Base-by-base conservation (phyloP, 2,113 vertebrate genomes). In the Callospermophilus lateralis region DNA sequence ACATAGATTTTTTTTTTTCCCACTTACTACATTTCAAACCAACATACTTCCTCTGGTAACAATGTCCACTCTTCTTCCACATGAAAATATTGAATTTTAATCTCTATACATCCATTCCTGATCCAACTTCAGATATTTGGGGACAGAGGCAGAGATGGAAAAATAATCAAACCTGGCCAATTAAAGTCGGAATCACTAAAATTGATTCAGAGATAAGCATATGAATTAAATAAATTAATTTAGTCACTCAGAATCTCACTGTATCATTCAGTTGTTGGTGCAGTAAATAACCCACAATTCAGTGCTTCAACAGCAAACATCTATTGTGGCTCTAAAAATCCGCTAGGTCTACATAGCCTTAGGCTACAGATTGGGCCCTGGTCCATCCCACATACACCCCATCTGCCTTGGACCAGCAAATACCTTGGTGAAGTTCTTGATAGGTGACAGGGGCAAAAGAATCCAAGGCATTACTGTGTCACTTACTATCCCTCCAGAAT, bases 11-110 rank as follows among this genome's bases (percentile, higher is more conserved):
- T 85, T 88, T 51, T 13, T 72, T 51, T 13, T 76, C 73, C 58
- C 15, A 37, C 32, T 72, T 89, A 26, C 83, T n/a, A 70, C 42
- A 4, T 89, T 94, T 76, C 73, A 95, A 86, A 89, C 11, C 11
- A 93, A 76, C 42, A 89, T 30, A 10, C 53, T 84, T 85, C 42
- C 78, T 93, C 83, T 77, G 51, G 32, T 77, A 85, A 89, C 24
- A 89, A 24, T 28, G 5, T 67, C 8, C 17, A 76, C 8, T 51
- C 24, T 51, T 81, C 42, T 89, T 45, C 7, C 48, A 13, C 32
- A 72, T 24, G 26, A 77, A 37, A n/a, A 93, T 9, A 42, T 63
- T 77, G 73, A 45, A 80, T 84, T 95, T 86, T 80, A 77, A 85
- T 58, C 7, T 39, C 30, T 32, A 12, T 63, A 48, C 9, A 51